Evolutionary conservation across 2,888 invertebrate genomes (phyloP), one percentile per base, ranked within the genome.

Genomic region (Deroplatys truncata): DNA sequence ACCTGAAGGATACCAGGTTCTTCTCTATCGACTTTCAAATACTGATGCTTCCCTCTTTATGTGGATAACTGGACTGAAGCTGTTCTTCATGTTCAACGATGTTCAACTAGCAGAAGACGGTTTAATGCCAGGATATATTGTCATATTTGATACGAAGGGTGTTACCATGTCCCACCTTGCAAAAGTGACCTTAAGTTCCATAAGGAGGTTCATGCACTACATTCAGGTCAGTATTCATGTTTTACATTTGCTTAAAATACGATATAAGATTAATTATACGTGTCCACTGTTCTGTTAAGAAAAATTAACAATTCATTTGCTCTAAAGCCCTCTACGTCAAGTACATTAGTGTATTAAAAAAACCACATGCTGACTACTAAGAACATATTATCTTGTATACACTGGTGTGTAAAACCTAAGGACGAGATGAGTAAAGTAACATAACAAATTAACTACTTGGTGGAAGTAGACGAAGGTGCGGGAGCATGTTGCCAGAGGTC

Each of bases 41-140:
- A 87, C 87, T 9, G 92, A 92, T 85, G 90, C 92, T 1, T 91
- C 91, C 43, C 92, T 92, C 89, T 91, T 92, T 85, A 90, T 90
- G 84, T 92, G 92, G 90, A 89, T 90, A 72, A 91, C 92, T 9
- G 91, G 91, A 2, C 88, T 92, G 43, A 92, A 91, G 86, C 88
- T 92, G 25, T 92, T 92, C 91, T 92, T 92, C 88, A 91, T 92
- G 82, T 92, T 92, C 91, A 92, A 92, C 90, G 92, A 92, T 91
- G 90, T 92, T 15, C 88, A 91, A 15, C 91, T 92, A 25, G 92
- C 92, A 8, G 92, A 92, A 89, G 92, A 92, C 88, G 92, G 92
- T 2, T 91, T 92, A 3, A 88, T 89, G 3, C 91, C 92, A 7
- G 92, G 92, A 1, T 91, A 92, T 91, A 90, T 92, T 15, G 92